Evolutionary conservation across 2,797 vertebrate species (phyloP), one percentile per base, ranked within the genome.

Genomic region (Sebastes oblongus): DNA sequence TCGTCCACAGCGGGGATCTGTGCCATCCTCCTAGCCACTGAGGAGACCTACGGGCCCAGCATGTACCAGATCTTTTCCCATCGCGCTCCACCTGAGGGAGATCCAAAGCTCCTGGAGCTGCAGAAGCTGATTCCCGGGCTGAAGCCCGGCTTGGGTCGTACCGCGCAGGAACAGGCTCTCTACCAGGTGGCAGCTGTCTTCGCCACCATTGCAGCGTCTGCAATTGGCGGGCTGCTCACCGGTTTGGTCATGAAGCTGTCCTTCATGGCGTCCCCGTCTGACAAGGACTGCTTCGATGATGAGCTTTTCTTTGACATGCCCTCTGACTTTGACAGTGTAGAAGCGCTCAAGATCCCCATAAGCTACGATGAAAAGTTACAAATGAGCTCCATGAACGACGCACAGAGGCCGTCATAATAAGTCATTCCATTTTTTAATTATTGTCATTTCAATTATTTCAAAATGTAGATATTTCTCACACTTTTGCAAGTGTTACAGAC

Each of bases 241-340:
- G 95, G 96, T 0, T 12, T 91, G 0, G 8, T 67, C 1, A 78
- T 97, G 73, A 95, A 90, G 12, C 46, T 96, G 62, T 90, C 94
- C 22, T 93, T 87, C 78, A 81, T 96, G 88, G 91, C 94, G 0
- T 91, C 34, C 2, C 96, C 93, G 0, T 75, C 94, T 0, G 89
- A 96, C 29, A 58, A 69, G 4, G 88, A 91, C 73, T 96, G 96
- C 86, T 96, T 96, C 2, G 92, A 96, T 0, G 96, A 97, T 16
- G 87, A 90, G 0, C 32, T 94, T 27, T 95, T 96, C 84, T 96
- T 97, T 39, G 91, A 95, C 34, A n/a, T 92, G 59, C 94, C 93
- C 1, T 85, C 87, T 3, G 90, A 95, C 64, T 93, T 91, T 80
- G 30, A 82, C 3, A 68, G 39, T 4, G 1, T 11, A 7, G 29